These are phyloP conservation scores for Mesoclemmys tuberculata DNA, from an alignment of 2,113 vertebrate genomes.

Conservation along the genomic window DNA sequence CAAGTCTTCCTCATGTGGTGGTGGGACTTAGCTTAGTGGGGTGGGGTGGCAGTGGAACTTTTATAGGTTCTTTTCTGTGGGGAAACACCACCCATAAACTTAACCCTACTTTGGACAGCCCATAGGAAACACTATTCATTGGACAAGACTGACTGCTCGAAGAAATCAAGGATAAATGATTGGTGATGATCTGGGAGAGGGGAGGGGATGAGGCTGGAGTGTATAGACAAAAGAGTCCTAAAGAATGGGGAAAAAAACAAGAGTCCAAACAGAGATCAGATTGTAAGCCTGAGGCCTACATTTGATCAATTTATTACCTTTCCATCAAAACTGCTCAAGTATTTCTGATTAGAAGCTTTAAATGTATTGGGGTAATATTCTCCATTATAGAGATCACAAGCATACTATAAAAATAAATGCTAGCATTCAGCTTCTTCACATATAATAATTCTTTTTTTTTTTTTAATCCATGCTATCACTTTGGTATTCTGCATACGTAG, in stretches of 20 bases:
- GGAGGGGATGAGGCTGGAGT: background rate
- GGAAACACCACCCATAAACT: background rate
- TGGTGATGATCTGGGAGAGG: background rate
- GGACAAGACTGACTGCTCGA: background rate
- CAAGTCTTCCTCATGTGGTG: background rate
- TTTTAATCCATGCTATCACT: background rate
- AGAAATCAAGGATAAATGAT: background rate
- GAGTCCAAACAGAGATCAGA: background rate
- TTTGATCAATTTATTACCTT: background rate
- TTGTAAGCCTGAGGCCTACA: background rate
- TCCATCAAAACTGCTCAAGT: background rate
- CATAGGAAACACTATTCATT: background rate
- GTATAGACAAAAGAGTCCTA: background rate
- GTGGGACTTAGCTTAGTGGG: background rate
- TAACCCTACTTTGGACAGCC: background rate
- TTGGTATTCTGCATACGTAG: background rate
- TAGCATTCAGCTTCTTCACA: background rate
- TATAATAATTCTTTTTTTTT: background rate
- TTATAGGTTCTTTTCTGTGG: background rate
- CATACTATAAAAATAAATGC: background rate
- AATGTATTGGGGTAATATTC: background rate
- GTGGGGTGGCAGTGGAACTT: background rate
- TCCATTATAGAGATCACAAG: background rate
- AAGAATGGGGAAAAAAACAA: no score
- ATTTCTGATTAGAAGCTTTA: background rate